A percentile compares a stretch with the other conserved stretches of the same genome.
Evolutionary conservation across 1,140 invertebrate species (phyloP).

Genomic region (Drosophila kepulauana): DNA sequence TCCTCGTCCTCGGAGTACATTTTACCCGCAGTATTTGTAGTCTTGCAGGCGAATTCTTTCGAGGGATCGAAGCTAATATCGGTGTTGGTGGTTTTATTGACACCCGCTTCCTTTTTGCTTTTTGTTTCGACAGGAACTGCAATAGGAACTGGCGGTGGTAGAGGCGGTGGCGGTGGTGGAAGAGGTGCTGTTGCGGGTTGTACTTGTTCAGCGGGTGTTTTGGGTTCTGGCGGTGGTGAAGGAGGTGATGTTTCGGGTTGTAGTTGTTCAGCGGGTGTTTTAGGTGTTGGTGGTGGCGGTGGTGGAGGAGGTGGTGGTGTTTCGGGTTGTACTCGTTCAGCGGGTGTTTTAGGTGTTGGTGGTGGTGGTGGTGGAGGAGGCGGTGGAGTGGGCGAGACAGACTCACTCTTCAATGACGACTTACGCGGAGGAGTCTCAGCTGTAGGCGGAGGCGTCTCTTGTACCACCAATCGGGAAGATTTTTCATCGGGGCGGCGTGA

Average conservation of each 20-base stretch:
- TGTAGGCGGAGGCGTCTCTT: too few relatives aligned
- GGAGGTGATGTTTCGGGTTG: background rate
- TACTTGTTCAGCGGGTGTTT: background rate
- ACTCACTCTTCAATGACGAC: too few relatives aligned
- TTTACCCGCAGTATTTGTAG: conserved; percentile 55
- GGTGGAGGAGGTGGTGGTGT: too few relatives aligned
- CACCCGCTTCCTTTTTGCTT: background rate
- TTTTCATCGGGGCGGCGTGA: too few relatives aligned
- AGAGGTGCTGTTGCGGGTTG: background rate
- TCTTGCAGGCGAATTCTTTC: conserved; percentile 52
- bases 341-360: too few relatives aligned
- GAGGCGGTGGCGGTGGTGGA: background rate
- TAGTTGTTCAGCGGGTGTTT: background rate
- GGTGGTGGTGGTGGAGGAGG: too few relatives aligned
- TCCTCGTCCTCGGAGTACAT: conserved; percentile 24
- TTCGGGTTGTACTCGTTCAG: too few relatives aligned
- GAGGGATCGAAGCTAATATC: conserved; percentile 54
- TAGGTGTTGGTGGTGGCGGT: background rate
- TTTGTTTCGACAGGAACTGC: background rate
- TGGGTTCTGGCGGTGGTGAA: background rate
- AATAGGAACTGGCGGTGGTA: background rate
- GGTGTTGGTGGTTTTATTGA: conserved; percentile 54
- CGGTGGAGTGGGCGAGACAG: too few relatives aligned
- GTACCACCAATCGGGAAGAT: too few relatives aligned
- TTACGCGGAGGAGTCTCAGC: too few relatives aligned